Evolutionary conservation across 2,113 vertebrate genomes (phyloP), one percentile per base, ranked within the genome.

Genomic region (Antigone vipio): DNA sequence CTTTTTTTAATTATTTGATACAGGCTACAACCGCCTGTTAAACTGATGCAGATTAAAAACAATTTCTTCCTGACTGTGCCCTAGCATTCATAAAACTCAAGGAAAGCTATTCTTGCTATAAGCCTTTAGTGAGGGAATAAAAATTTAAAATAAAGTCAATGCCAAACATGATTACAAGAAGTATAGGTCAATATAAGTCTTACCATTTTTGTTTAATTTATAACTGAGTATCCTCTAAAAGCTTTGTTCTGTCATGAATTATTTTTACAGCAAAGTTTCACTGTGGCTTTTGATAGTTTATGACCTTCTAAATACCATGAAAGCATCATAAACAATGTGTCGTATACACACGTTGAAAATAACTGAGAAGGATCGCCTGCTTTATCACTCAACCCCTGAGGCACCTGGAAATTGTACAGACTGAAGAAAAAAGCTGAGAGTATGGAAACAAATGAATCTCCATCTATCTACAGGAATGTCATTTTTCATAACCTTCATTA

Each of bases 101-200:
- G 40, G 44, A 96, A 97, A 97, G 63, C 22, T 89, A 91, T 93
- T 97, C 66, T 96, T 96, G 24, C 21, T 88, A 23, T 90, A 83
- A 96, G 52, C 12, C 19, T 83, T 76, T 68, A 93, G 8, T 44
- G 20, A 87, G 59, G 49, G 50, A 83, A 91, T 77, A 82, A 95
- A 97, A 83, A 86, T 73, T 95, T 93, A 55, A 96, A 97, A 94
- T 66, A 82, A 94, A 96, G 64, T 93, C 62, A 71, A 88, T 92
- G 84, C 23, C 88, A 97, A 95, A 92, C n/a, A 79, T 0, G 1
- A 78, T 88, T 93, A 79, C 71, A 92, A 92, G 59, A 95, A 71
- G 42, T 15, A 84, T 72, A 69, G 82, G 44, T 94, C 82, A 94
- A 79, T 92, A 86, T 58, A 92, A 79, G 38, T 59, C 22, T 63